Percentiles rank a stretch among this genome's conserved stretches.
These are phyloP conservation scores for Pseudochromis fuscus DNA, from an alignment of 2,797 vertebrate species.

Conservation along the genomic window DNA sequence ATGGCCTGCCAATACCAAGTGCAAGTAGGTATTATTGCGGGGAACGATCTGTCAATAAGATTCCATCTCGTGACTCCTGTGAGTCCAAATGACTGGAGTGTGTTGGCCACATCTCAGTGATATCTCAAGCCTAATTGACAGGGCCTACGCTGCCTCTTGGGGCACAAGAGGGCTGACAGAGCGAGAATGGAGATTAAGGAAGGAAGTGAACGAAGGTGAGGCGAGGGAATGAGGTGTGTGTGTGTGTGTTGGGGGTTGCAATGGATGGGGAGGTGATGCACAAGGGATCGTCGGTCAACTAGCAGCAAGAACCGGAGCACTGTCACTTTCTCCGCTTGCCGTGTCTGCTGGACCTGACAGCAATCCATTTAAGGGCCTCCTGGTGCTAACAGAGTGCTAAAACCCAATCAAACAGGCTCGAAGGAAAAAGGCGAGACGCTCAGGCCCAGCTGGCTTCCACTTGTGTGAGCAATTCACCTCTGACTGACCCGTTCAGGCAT, in stretches of 20 bases:
- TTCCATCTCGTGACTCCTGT: conserved; percentile 49
- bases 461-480: conserved; percentile 78
- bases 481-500: conserved; percentile 71
- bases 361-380: conserved; percentile 76
- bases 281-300: conserved; percentile 63
- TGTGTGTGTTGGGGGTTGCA: background rate
- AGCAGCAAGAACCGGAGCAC: conserved; percentile 33
- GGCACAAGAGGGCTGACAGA: conserved; percentile 39
- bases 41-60: conserved; percentile 66
- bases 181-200: conserved; percentile 56
- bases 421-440: conserved; percentile 58
- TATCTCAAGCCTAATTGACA: conserved; percentile 72
- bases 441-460: conserved; percentile 57
- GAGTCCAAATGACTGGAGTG: conserved; percentile 54
- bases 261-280: conserved; percentile 35
- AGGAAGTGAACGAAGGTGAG: conserved; percentile 32
- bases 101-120: conserved; percentile 54
- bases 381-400: conserved; percentile 77
- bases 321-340: conserved; percentile 49
- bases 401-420: conserved; percentile 78
- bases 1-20: conserved; percentile 58
- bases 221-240: conserved; percentile 25
- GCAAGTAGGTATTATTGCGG: conserved; percentile 64
- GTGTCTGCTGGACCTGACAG: conserved; percentile 67
- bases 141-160: conserved; percentile 48